Evolutionary conservation across 1,140 invertebrate species (phyloP).

Genomic region (Colletes latitarsis): DNA sequence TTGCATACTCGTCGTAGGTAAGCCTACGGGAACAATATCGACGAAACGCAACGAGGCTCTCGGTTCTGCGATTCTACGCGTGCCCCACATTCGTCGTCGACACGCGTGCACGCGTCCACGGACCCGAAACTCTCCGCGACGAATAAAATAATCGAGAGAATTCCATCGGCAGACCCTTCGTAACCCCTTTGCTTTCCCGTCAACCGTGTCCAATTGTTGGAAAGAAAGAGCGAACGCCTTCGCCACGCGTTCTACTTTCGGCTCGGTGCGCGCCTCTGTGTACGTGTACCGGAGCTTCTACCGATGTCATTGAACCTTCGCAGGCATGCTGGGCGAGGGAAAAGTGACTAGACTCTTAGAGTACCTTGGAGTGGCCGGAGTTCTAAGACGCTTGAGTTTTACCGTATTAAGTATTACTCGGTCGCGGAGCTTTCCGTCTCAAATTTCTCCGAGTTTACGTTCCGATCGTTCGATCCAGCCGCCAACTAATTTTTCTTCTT

Average conservation of each 20-base stretch:
- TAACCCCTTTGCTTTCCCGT: neutral
- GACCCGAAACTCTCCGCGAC: neutral
- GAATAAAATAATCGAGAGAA: neutral
- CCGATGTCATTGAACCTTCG: constrained; percentile 75
- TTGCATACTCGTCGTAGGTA: constrained; percentile 64
- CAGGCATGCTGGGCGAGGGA: constrained; percentile 49
- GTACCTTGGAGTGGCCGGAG: constrained; percentile 50
- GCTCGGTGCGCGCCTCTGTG: constrained; percentile 25
- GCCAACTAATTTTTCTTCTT: no score
- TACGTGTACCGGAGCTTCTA: constrained; percentile 46
- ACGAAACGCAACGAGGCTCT: constrained; percentile 53
- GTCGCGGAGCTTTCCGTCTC: neutral
- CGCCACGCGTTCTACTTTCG: constrained; percentile 40
- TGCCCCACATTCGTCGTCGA: constrained; percentile 37
- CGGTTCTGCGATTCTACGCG: constrained; percentile 32
- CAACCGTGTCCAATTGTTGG: constrained; percentile 1
- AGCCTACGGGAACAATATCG: constrained; percentile 61
- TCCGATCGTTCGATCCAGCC: neutral
- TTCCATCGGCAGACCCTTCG: neutral
- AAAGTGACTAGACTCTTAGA: constrained; percentile 47
- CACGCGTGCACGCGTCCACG: constrained; percentile 19
- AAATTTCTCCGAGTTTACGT: neutral
- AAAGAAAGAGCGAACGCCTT: neutral
- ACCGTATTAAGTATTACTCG: constrained; percentile 35
- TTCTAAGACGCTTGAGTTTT: constrained; percentile 36